These are phyloP conservation scores for Dendrolimus kikuchii DNA, from an alignment of 1,140 invertebrate species.

Conservation along the genomic window DNA sequence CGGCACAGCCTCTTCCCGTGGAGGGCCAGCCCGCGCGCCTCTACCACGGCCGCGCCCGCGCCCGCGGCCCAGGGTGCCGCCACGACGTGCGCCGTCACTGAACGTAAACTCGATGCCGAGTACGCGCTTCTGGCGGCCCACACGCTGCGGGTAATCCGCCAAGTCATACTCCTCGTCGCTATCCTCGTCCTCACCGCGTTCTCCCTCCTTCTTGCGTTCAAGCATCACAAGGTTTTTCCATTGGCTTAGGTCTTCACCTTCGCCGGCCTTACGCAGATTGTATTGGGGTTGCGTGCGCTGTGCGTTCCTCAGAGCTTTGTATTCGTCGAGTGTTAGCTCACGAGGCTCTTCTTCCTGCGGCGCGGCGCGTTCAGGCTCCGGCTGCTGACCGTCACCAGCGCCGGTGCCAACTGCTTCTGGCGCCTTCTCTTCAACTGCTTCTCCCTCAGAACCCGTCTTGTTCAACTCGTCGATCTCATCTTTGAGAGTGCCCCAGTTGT, in stretches of 20 bases:
- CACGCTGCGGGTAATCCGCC: slow-evolving; percentile 88
- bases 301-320: slow-evolving; percentile 84
- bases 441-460: slow-evolving; percentile 70
- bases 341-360: slow-evolving; percentile 84
- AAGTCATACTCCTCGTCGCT: slow-evolving; percentile 82
- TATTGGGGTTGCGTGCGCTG: slow-evolving; percentile 86
- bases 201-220: slow-evolving; percentile 85
- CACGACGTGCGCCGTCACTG: slow-evolving; percentile 83
- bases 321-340: slow-evolving; percentile 91
- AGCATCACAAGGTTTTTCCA: slow-evolving; percentile 94
- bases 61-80: slow-evolving; percentile 76
- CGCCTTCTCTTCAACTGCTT: slow-evolving; percentile 66
- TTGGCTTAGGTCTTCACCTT: slow-evolving; percentile 91
- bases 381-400: slow-evolving; percentile 66
- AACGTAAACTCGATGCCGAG: slow-evolving; percentile 93
- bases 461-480: slow-evolving; percentile 87
- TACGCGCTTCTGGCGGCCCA: slow-evolving; percentile 89
- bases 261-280: slow-evolving; percentile 92
- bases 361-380: slow-evolving; percentile 46
- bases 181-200: slow-evolving; percentile 78
- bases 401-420: slow-evolving; percentile 56
- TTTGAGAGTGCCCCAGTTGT: slow-evolving; percentile 96
- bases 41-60: slow-evolving; percentile 72
- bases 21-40: slow-evolving; percentile 26
- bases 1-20: slow-evolving; percentile 39